A percentile compares a stretch with the other conserved stretches of the same genome.
phyloP scores from a whole-genome alignment of 1,140 invertebrate species.

The Archivesica marissinica region DNA sequence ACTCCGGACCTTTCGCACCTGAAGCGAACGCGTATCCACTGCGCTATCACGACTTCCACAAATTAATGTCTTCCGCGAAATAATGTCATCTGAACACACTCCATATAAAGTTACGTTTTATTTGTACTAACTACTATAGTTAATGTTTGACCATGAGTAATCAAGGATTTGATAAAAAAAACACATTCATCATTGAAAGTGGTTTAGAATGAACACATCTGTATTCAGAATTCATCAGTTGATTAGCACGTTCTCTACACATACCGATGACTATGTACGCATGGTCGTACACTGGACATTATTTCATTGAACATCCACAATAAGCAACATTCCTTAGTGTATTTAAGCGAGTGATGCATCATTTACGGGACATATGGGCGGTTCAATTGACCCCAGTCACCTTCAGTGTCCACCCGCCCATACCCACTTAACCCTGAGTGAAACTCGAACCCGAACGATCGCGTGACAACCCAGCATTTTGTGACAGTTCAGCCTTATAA shows the following conservation, averaged over 20 bases:
- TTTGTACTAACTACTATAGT: neutral
- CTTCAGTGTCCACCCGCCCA: conserved; percentile 2
- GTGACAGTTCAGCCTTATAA: conserved; percentile 2
- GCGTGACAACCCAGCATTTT: conserved; percentile 29
- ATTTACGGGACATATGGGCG: conserved; percentile 26
- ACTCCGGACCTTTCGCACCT: too few relatives aligned
- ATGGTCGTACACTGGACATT: neutral
- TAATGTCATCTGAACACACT: too few relatives aligned
- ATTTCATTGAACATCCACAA: conserved; percentile 1
- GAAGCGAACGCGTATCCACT: too few relatives aligned
- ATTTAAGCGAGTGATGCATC: conserved; percentile 22
- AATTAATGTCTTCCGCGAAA: too few relatives aligned
- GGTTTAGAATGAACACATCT: neutral
- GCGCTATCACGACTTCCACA: too few relatives aligned
- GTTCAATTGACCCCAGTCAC: conserved; percentile 9
- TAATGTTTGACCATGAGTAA: conserved; percentile 15
- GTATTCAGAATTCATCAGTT: neutral
- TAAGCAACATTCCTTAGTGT: neutral
- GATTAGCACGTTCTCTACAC: neutral
- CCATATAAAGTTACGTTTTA: too few relatives aligned
- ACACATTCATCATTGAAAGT: neutral
- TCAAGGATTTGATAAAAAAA: neutral
- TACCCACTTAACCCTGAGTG: neutral
- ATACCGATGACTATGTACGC: neutral
- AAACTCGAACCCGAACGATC: conserved; percentile 9